Base-by-base conservation (phyloP, 2,113 vertebrate genomes). In the Turnix velox region DNA sequence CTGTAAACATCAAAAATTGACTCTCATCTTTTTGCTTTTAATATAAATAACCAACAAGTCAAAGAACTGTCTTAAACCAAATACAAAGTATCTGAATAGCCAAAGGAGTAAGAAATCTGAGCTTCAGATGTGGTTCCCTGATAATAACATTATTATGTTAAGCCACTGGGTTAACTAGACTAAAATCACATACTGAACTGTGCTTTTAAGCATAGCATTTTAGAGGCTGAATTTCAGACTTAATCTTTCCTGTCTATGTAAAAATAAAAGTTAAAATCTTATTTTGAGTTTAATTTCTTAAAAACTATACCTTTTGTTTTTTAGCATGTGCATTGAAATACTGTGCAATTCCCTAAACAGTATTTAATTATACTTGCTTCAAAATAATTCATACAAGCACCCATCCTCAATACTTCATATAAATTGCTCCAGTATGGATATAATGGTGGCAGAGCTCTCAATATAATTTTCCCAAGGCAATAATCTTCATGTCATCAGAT, bases 41-140 rank as follows among this genome's bases (percentile, higher is more conserved):
- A 77, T 89, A 91, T 65, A 95, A 96, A 96, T 91, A 92, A 94
- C 79, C 54, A 90, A 75, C 74, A 93, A 89, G 87, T 81, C 77
- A 93, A 93, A 96, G 87, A 88, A 92, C 80, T 96, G 86, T 80
- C 91, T 95, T 82, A 91, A 92, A 82, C 39, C 31, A 46, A 43
- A 40, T 42, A 82, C 27, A 95, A 92, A 78, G 73, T 69, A 73
- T 55, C 35, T 79, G 74, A 93, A 89, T 66, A 89, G 54, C 18
- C 35, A 87, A 82, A 90, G 61, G 23, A 87, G 18, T 85, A 31
- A 93, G 93, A 92, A 87, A 62, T 39, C 45, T 40, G 33, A 84
- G 69, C 57, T 68, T 93, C 84, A 91, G 69, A 92, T 84, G 81
- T 91, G 58, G 58, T 42, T 93, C 45, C 66, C 81, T 84, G 66